phyloP scores from a whole-genome alignment of 2,888 invertebrate species.

The Criorhina ranunculi region DNA sequence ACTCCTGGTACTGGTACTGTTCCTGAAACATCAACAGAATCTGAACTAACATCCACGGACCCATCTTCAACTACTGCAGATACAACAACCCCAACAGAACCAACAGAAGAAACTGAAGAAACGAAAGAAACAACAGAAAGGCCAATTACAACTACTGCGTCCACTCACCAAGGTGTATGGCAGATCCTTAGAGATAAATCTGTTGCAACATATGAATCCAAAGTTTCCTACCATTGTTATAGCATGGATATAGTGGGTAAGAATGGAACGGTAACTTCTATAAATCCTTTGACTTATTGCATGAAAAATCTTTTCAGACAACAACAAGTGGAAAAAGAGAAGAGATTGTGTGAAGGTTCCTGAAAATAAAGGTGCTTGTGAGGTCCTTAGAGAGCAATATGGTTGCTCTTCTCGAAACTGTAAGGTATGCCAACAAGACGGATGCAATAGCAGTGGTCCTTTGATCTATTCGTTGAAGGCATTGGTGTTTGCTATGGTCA shows the following conservation, averaged over 20 bases:
- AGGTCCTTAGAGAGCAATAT: slow-evolving; percentile 42
- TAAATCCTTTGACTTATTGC: background rate
- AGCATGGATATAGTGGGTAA: slow-evolving; percentile 75
- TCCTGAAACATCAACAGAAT: too few relatives aligned
- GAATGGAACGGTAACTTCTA: background rate
- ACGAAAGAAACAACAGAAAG: slow-evolving; percentile 9
- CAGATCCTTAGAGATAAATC: too few relatives aligned
- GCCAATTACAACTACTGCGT: too few relatives aligned
- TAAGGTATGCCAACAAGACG: slow-evolving; percentile 77
- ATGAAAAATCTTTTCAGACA: slow-evolving; percentile 29
- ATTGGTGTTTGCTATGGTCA: background rate
- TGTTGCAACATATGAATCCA: too few relatives aligned
- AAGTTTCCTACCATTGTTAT: slow-evolving; percentile 77
- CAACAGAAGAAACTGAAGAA: slow-evolving; percentile 1
- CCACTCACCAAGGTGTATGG: too few relatives aligned
- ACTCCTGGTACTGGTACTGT: background rate
- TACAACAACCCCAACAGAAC: background rate
- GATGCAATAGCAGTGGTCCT: slow-evolving; percentile 79
- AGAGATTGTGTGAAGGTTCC: slow-evolving; percentile 80
- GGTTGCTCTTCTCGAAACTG: slow-evolving; percentile 70
- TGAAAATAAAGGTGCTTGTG: slow-evolving; percentile 60
- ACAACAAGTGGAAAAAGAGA: slow-evolving; percentile 31
- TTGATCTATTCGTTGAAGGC: background rate
- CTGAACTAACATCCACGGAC: slow-evolving; percentile 17
- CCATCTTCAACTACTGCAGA: background rate